Conservation (phyloP, 2,888 invertebrate species). For the Vandiemenella viatica region DNA sequence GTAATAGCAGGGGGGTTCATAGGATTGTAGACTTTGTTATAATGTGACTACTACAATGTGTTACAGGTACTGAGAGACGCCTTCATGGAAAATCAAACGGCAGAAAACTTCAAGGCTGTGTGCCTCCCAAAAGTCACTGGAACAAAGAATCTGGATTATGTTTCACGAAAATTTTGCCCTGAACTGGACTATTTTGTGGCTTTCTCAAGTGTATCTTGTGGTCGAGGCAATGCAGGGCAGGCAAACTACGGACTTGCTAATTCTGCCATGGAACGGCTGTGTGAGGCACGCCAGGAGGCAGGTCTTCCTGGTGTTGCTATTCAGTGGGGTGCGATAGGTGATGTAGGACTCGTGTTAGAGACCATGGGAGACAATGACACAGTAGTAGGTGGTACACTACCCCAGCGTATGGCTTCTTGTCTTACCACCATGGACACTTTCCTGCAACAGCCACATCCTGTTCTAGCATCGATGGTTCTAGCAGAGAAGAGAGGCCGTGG, state of each 20-base stretch:
- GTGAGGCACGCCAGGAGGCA: conserved; percentile 62
- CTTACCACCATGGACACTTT: conserved; percentile 75
- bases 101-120: conserved; percentile 64
- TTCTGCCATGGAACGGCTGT: conserved; percentile 91
- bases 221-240: conserved; percentile 92
- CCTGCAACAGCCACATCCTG: conserved; percentile 75
- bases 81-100: conserved; percentile 71
- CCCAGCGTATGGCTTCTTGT: conserved; percentile 91
- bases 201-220: conserved; percentile 93
- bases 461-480: conserved; percentile 67
- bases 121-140: conserved; percentile 67
- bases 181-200: conserved; percentile 84
- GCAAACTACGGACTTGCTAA: conserved; percentile 95
- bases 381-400: conserved; percentile 88
- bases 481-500: conserved; percentile 67
- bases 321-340: conserved; percentile 98
- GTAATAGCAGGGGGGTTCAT: too few species aligned
- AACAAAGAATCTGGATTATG: conserved; percentile 66
- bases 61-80: conserved; percentile 60
- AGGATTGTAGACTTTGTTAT: too few species aligned
- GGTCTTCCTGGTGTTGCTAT: conserved; percentile 82
- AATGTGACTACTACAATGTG: too few species aligned
- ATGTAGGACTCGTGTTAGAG: conserved; percentile 85
- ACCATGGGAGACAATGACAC: conserved; percentile 80
- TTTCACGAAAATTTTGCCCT: conserved; percentile 61